A percentile compares a stretch with the other conserved stretches of the same genome.
Evolutionary conservation across 2,797 vertebrate species (phyloP).

Genomic region (Cirrhinus mrigala): DNA sequence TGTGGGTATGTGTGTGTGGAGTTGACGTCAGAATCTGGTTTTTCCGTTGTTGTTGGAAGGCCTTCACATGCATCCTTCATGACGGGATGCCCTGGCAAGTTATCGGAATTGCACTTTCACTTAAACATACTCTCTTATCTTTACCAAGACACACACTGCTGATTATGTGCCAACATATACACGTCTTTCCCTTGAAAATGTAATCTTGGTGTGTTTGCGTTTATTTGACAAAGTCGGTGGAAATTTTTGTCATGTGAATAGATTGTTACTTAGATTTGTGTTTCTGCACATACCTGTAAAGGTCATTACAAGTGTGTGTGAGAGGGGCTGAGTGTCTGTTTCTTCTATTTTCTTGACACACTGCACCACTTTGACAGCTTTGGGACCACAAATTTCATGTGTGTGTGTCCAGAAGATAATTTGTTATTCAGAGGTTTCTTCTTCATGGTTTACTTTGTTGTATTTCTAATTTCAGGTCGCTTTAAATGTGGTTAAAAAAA

Average conservation of each 20-base stretch:
- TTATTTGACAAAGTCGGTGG: slow-evolving; percentile 2
- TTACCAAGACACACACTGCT: neutral
- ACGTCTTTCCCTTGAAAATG: slow-evolving; percentile 1
- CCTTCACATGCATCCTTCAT: slow-evolving; percentile 35
- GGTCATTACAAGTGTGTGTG: neutral
- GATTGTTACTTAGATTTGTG: neutral
- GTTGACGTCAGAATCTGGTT: slow-evolving; percentile 51
- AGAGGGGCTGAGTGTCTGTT: slow-evolving; percentile 20
- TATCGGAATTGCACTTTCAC: slow-evolving; percentile 16
- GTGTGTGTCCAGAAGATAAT: neutral
- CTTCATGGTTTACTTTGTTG: neutral
- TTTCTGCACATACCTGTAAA: slow-evolving; percentile 11
- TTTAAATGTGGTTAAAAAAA: neutral
- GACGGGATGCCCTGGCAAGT: slow-evolving; percentile 2
- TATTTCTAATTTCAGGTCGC: neutral
- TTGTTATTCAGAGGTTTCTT: neutral
- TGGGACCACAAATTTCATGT: neutral
- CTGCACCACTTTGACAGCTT: neutral
- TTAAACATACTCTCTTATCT: neutral
- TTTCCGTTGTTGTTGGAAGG: slow-evolving; percentile 54
- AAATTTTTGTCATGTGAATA: slow-evolving; percentile 5
- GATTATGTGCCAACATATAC: neutral
- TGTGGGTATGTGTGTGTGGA: neutral
- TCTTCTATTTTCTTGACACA: slow-evolving; percentile 26
- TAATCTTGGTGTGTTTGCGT: neutral